These are phyloP conservation scores for Brachymystax lenok DNA, from an alignment of 2,797 vertebrate genomes.

Conservation along the genomic window DNA sequence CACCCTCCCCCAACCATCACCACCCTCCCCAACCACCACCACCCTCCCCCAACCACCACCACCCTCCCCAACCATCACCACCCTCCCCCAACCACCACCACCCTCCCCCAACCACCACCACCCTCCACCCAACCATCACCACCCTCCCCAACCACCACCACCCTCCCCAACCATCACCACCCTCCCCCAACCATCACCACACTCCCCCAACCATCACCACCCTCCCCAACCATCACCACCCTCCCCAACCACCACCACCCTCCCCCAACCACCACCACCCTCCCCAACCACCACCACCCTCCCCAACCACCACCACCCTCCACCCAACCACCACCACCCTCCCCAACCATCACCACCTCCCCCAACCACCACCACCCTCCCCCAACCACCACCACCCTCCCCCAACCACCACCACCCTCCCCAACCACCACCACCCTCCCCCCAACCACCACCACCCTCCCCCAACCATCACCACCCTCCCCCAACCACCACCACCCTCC, in stretches of 20 bases:
- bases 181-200: neutral
- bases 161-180: neutral
- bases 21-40: too few relatives aligned
- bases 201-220: too few relatives aligned
- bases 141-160: fast-evolving
- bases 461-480: neutral
- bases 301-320: too few relatives aligned
- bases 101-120: too few relatives aligned
- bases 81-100: too few relatives aligned
- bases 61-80: neutral
- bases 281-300: slow-evolving; percentile 34
- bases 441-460: slow-evolving; percentile 38
- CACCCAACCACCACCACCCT: neutral
- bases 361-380: too few relatives aligned
- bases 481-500: neutral
- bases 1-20: too few relatives aligned
- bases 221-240: too few relatives aligned
- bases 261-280: neutral
- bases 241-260: too few relatives aligned
- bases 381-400: neutral
- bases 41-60: neutral
- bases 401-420: neutral
- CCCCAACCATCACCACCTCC: slow-evolving; percentile 39
- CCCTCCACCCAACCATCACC: too few relatives aligned
- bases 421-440: neutral